Conservation (phyloP, 1,140 invertebrate species). For the Nilaparvata lugens region DNA sequence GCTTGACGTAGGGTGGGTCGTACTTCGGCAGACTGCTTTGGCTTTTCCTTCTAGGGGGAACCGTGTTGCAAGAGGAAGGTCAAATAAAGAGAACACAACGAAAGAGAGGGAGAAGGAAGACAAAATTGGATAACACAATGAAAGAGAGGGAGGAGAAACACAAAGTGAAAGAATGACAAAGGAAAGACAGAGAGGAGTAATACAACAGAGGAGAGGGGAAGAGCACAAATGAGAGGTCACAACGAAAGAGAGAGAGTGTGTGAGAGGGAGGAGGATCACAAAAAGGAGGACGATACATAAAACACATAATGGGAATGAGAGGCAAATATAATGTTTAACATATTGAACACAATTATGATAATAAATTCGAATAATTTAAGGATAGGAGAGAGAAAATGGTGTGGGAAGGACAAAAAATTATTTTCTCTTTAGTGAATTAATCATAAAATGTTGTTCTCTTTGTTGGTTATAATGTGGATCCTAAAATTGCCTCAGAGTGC, state of each 20-base stretch:
- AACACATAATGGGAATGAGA: too few relatives aligned
- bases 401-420: too few relatives aligned
- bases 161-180: neutral
- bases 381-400: too few relatives aligned
- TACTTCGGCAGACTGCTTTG: conserved; percentile 76
- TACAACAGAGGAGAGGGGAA: neutral
- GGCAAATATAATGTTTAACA: too few relatives aligned
- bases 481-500: too few relatives aligned
- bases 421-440: too few relatives aligned
- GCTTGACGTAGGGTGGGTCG: conserved; percentile 75
- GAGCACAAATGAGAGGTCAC: neutral
- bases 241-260: neutral
- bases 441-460: too few relatives aligned
- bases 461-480: too few relatives aligned
- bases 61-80: conserved; percentile 10
- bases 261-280: neutral
- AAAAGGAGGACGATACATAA: neutral
- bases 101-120: conserved; percentile 18
- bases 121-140: neutral
- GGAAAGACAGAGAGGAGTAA: neutral
- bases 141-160: neutral
- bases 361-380: too few relatives aligned
- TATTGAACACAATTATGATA: too few relatives aligned
- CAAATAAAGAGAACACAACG: conserved; percentile 23
- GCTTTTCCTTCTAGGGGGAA: conserved; percentile 61